Percentiles rank a stretch among this genome's conserved stretches.
Conservation (phyloP, 1,140 invertebrate genomes). For the Tetragnatha versicolor region DNA sequence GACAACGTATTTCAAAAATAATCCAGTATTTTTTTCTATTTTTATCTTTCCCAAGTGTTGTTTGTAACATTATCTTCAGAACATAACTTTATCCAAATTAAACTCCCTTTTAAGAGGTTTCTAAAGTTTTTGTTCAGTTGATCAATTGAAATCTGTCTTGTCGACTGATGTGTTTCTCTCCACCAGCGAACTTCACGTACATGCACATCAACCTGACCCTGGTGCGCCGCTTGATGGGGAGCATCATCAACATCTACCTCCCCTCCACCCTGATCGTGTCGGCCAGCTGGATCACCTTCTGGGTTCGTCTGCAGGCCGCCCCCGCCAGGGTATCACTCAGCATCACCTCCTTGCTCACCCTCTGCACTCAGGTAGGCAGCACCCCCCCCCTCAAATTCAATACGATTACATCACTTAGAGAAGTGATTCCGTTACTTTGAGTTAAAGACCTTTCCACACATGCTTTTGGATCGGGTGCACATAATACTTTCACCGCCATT, state of each 20-base stretch:
- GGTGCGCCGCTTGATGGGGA: not conserved
- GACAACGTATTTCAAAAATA: no score
- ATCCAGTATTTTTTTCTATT: no score
- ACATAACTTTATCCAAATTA: not conserved
- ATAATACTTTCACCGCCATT: no score
- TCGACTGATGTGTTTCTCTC: no score
- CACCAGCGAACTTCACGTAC: no score
- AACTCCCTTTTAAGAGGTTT: not conserved
- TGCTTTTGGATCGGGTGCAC: no score
- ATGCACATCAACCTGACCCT: no score
- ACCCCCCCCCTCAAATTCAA: no score
- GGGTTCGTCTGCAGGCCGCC: constrained; percentile 72
- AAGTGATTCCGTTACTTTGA: no score
- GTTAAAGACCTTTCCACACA: no score
- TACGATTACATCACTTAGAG: no score
- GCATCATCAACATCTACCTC: constrained; percentile 65
- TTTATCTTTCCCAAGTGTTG: not conserved
- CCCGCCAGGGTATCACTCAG: constrained; percentile 71
- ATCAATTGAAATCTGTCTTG: no score
- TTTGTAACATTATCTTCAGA: not conserved
- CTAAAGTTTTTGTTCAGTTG: not conserved
- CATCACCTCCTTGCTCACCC: constrained; percentile 70
- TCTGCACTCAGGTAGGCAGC: constrained; percentile 62
- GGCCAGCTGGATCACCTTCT: constrained; percentile 73
- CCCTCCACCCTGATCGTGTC: constrained; percentile 73